Percentiles rank a stretch among this genome's conserved stretches.
These are phyloP conservation scores for Drosophila tropicalis DNA, from an alignment of 1,140 invertebrate genomes.

Conservation along the genomic window DNA sequence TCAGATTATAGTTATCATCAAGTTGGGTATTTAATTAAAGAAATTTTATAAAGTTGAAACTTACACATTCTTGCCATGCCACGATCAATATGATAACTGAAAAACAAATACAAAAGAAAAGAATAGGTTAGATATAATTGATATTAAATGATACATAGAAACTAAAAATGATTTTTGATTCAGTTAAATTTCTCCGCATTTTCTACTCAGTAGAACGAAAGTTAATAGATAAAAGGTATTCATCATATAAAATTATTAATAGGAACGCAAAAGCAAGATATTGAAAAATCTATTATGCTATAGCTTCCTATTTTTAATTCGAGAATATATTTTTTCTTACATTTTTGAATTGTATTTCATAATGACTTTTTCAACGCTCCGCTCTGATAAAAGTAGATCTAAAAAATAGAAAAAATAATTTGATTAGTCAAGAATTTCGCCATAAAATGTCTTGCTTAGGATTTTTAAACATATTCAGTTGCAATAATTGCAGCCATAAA, in stretches of 20 bases:
- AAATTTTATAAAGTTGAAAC: background rate
- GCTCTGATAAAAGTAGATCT: background rate
- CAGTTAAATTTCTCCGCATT: conserved; percentile 67
- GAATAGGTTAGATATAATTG: background rate
- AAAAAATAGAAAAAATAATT: background rate
- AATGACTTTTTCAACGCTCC: background rate
- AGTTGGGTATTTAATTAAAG: conserved; percentile 13
- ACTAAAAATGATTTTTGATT: conserved; percentile 12
- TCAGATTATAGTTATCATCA: conserved; percentile 56
- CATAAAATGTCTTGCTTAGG: background rate
- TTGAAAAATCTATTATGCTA: background rate
- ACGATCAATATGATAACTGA: background rate
- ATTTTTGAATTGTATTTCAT: background rate
- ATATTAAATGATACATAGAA: background rate
- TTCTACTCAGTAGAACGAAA: conserved; percentile 77
- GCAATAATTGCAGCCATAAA: conserved; percentile 71
- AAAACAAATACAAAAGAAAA: conserved; percentile 3
- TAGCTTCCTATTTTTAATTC: background rate
- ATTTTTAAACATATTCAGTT: conserved; percentile 45
- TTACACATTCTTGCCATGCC: background rate
- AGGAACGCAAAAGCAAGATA: background rate
- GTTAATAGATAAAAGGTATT: conserved; percentile 72
- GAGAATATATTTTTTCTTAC: background rate
- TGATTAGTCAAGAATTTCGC: background rate
- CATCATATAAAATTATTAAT: conserved; percentile 51